Evolutionary conservation across 2,797 vertebrate genomes (phyloP).

Genomic region (Sylvilagus floridanus): DNA sequence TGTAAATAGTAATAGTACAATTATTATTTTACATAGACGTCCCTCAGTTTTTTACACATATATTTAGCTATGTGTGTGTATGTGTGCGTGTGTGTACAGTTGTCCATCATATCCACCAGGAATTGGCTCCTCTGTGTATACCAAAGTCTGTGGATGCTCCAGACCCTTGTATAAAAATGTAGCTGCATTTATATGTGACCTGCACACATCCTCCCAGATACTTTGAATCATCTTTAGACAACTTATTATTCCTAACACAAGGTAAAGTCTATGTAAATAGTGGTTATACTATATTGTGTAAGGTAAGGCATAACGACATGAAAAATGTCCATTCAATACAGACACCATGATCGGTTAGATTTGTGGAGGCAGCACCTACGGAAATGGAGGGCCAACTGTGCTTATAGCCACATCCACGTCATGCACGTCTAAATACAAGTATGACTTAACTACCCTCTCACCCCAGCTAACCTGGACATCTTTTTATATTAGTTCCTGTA

Average conservation of each 20-base stretch:
- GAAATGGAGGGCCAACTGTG: neutral
- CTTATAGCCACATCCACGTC: neutral
- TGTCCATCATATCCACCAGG: no score
- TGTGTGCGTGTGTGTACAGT: neutral
- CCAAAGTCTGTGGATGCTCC: neutral
- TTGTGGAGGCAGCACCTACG: neutral
- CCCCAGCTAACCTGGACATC: neutral
- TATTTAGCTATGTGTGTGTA: neutral
- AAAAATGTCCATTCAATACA: neutral
- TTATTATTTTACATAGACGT: conserved; percentile 4
- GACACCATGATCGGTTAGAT: neutral
- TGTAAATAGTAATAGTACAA: neutral
- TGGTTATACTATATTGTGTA: neutral
- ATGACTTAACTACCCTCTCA: neutral
- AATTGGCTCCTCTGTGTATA: neutral
- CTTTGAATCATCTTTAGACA: neutral
- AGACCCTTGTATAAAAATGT: neutral
- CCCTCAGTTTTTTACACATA: neutral
- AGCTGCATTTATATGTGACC: neutral
- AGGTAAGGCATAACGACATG: neutral
- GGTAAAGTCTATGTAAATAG: neutral
- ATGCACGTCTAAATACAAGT: neutral
- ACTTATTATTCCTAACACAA: neutral
- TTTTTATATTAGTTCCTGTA: neutral
- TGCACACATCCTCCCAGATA: neutral